phyloP scores from a whole-genome alignment of 2,888 invertebrate genomes.

The Nemapogon koenigi region DNA sequence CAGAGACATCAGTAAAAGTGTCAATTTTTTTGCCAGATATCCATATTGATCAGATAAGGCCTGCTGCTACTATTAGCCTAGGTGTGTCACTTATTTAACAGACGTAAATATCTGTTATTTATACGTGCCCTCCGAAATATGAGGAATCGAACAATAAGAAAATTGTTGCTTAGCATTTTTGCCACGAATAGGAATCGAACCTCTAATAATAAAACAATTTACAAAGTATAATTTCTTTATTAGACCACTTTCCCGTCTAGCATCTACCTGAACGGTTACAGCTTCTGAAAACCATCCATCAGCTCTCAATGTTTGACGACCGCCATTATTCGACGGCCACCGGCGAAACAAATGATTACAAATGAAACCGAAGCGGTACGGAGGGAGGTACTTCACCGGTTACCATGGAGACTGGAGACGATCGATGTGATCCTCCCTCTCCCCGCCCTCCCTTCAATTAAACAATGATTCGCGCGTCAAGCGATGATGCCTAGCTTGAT shows the following conservation, averaged over 20 bases:
- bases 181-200: too few relatives aligned
- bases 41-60: too few relatives aligned
- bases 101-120: too few relatives aligned
- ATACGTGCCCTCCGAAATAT: too few relatives aligned
- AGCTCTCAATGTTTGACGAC: constrained; percentile 47
- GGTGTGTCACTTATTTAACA: too few relatives aligned
- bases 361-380: constrained; percentile 45
- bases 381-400: constrained; percentile 26
- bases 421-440: constrained; percentile 42
- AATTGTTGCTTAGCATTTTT: too few relatives aligned
- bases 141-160: too few relatives aligned
- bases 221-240: too few relatives aligned
- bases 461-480: constrained; percentile 56
- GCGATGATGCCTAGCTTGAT: constrained; percentile 31
- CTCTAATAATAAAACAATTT: too few relatives aligned
- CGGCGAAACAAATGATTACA: constrained; percentile 60
- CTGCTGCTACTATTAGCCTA: too few relatives aligned
- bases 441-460: constrained; percentile 42
- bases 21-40: too few relatives aligned
- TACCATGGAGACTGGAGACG: constrained; percentile 52
- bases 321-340: constrained; percentile 50
- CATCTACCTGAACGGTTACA: neutral
- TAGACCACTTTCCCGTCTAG: neutral
- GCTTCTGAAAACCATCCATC: constrained; percentile 38
- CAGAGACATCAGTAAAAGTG: too few relatives aligned